A percentile compares a stretch with the other conserved stretches of the same genome.
Evolutionary conservation across 2,797 vertebrate genomes (phyloP).

Genomic region (Lutjanus argentimaculatus): DNA sequence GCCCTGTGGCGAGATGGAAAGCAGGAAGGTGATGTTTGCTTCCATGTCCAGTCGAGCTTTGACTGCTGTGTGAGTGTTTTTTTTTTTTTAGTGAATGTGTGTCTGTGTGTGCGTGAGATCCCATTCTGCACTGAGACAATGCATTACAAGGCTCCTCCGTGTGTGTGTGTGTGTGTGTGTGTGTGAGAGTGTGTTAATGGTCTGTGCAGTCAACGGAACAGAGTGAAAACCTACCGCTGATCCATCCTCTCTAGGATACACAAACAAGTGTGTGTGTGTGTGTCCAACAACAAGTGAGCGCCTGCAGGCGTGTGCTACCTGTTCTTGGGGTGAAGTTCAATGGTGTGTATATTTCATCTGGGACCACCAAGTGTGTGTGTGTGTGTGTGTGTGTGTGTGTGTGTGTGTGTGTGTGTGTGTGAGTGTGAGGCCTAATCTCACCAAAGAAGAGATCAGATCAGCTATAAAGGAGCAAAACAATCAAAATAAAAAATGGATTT

Average conservation of each 20-base stretch:
- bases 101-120: constrained; percentile 7
- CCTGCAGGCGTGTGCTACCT: constrained; percentile 40
- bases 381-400: constrained; percentile 16
- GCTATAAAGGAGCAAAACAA: constrained; percentile 17
- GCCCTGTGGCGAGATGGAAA: constrained; percentile 40
- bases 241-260: constrained; percentile 48
- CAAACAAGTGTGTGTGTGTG: constrained; percentile 28
- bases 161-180: background rate
- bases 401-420: constrained; percentile 22
- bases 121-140: constrained; percentile 43
- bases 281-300: constrained; percentile 27
- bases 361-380: constrained; percentile 17
- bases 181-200: constrained; percentile 46
- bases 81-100: constrained; percentile 9
- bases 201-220: constrained; percentile 65
- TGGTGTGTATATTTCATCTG: constrained; percentile 39
- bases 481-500: constrained; percentile 22
- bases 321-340: constrained; percentile 22
- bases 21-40: constrained; percentile 45
- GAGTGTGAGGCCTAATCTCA: constrained; percentile 27
- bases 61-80: constrained; percentile 37
- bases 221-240: constrained; percentile 58
- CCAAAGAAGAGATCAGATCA: constrained; percentile 37
- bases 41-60: constrained; percentile 45
- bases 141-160: constrained; percentile 33